Base-by-base conservation (phyloP, 2,888 invertebrate species). In the Cosmopolites sordidus region DNA sequence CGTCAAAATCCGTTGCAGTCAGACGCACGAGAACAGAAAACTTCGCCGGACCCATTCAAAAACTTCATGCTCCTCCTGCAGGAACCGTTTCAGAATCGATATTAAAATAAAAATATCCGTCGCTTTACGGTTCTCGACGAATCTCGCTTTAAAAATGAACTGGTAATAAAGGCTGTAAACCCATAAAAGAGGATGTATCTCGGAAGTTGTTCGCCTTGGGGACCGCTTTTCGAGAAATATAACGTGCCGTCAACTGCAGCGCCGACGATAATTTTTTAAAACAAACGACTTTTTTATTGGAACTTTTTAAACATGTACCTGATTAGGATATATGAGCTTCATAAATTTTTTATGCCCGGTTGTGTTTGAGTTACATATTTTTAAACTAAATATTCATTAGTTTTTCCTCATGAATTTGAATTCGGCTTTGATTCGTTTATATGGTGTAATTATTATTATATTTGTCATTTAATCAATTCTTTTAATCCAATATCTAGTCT, bases 121-220 rank as follows among this genome's bases (percentile, higher is more conserved):
- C 22, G 3, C 22, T 8, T 3, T 22, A 8, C 4, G 8, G 22
- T 8, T 22, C 29, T 9, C n/a, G 14, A 38, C 30, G 38, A 37
- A 43, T 38, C 45, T 44, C 40, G 40, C 27, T 51, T 51, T 45
- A 40, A 51, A 44, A 45, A 45, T 45, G 51, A 33, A 51, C 44
- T 51, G 51, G 51, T 51, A 44, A 51, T 51, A 51, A 51, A 45
- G 41, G 44, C 44, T 38, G 38, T 30, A 45, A 45, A 18, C 29
- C 51, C 33, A 51, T 51, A 51, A 33, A 45, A 51, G n/a, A 38
- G 39, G 45, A 51, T 51, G 51, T 51, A 44, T 51, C 51, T 40
- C 39, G 18, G 44, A 51, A 51, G 51, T 51, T 51, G 39, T 45
- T 44, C 40, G 33, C 33, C 33, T 12, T 33, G 11, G 12, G 33